phyloP scores from a whole-genome alignment of 2,113 vertebrate species.

The Leiothrix lutea region DNA sequence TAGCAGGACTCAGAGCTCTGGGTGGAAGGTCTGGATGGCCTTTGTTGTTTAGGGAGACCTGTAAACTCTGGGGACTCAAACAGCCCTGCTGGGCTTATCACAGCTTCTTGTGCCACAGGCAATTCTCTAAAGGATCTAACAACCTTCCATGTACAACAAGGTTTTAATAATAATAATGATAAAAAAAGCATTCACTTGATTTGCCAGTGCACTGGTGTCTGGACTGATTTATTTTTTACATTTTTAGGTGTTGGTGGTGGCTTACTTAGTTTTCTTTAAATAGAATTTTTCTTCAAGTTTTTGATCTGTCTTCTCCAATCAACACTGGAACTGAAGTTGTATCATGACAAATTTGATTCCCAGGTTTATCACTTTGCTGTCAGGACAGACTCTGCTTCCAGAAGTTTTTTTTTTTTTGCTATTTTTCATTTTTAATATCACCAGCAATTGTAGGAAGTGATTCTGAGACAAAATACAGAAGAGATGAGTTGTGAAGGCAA shows the following conservation, averaged over 20 bases:
- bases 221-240: neutral
- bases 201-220: neutral
- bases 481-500: neutral
- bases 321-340: neutral
- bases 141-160: too few species aligned
- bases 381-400: neutral
- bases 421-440: neutral
- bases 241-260: neutral
- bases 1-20: neutral
- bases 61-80: neutral
- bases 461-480: neutral
- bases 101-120: neutral
- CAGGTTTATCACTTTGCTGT: neutral
- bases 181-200: neutral
- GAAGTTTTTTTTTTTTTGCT: neutral
- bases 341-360: neutral
- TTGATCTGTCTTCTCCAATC: neutral
- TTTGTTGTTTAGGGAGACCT: neutral
- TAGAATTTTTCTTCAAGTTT: neutral
- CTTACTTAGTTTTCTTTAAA: neutral
- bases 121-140: neutral
- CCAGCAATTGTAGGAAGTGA: neutral
- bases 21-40: neutral
- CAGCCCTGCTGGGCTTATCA: neutral
- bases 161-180: neutral